Conservation (phyloP, 1,140 invertebrate species). For the Caenorhabditis tropicalis region DNA sequence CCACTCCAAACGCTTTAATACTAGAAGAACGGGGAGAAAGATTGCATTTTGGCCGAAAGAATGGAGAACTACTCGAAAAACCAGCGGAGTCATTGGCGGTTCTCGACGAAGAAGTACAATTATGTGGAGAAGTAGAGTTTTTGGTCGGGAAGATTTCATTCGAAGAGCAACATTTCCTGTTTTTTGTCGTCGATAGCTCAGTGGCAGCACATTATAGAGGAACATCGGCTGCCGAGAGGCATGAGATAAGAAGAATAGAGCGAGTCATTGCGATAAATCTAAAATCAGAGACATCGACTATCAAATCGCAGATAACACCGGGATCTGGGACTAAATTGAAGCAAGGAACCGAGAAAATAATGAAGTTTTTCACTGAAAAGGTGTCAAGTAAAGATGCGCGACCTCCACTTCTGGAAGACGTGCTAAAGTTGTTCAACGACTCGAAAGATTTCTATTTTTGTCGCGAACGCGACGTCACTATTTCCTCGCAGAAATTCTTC, state of each 20-base stretch:
- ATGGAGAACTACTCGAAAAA: not conserved
- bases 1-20: slow-evolving; percentile 1
- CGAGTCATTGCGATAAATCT: not conserved
- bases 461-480: slow-evolving; percentile 60
- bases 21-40: not conserved
- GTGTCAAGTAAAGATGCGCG: slow-evolving; percentile 55
- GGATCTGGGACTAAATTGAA: slow-evolving; percentile 49
- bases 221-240: not conserved
- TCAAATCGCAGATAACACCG: not conserved
- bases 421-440: slow-evolving; percentile 67
- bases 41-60: not conserved
- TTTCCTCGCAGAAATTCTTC: slow-evolving; percentile 61
- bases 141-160: not conserved
- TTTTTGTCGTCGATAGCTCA: slow-evolving; percentile 13
- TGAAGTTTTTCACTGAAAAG: slow-evolving; percentile 61
- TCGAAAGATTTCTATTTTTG: slow-evolving; percentile 66
- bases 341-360: slow-evolving; percentile 62
- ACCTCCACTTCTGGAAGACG: slow-evolving; percentile 61
- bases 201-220: not conserved
- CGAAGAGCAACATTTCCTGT: slow-evolving; percentile 1
- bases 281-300: not conserved
- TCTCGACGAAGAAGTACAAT: not conserved
- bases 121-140: slow-evolving; percentile 12
- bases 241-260: not conserved
- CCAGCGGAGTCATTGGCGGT: not conserved